phyloP scores from a whole-genome alignment of 2,797 vertebrate species.

The Muscicapa comitata region DNA sequence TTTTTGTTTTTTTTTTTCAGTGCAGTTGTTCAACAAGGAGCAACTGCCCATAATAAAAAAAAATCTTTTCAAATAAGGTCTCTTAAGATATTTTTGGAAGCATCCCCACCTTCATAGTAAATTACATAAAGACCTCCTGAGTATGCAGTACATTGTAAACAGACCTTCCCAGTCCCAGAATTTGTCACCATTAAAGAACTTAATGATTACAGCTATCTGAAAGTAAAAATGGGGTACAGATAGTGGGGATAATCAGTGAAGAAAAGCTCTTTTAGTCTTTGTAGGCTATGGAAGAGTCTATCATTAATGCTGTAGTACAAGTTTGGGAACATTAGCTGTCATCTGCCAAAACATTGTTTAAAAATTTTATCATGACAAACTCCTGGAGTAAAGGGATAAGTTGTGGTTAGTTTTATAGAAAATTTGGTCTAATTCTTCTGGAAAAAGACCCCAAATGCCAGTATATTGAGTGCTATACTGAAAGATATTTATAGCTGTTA shows the following conservation, averaged over 20 bases:
- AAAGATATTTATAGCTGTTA: background rate
- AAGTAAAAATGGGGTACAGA: background rate
- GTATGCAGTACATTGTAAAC: background rate
- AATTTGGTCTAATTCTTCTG: background rate
- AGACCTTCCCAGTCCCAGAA: background rate
- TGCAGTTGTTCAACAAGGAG: background rate
- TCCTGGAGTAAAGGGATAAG: background rate
- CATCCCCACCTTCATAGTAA: background rate
- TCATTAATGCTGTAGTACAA: background rate
- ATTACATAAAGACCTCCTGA: background rate
- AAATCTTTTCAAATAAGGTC: background rate
- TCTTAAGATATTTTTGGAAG: background rate
- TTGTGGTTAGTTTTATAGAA: background rate
- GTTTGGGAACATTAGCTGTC: background rate
- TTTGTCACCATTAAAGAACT: background rate
- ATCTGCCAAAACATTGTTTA: background rate
- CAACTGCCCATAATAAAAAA: background rate
- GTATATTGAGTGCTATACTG: background rate
- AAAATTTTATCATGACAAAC: background rate
- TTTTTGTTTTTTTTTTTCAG: background rate
- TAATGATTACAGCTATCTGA: background rate
- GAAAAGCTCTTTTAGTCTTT: background rate
- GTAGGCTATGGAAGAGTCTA: background rate
- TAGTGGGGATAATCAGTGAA: background rate
- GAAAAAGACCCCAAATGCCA: accelerated